A percentile compares a stretch with the other conserved stretches of the same genome.
phyloP scores from a whole-genome alignment of 2,888 invertebrate genomes.

The Kuschelorhynchus macadamiae region DNA sequence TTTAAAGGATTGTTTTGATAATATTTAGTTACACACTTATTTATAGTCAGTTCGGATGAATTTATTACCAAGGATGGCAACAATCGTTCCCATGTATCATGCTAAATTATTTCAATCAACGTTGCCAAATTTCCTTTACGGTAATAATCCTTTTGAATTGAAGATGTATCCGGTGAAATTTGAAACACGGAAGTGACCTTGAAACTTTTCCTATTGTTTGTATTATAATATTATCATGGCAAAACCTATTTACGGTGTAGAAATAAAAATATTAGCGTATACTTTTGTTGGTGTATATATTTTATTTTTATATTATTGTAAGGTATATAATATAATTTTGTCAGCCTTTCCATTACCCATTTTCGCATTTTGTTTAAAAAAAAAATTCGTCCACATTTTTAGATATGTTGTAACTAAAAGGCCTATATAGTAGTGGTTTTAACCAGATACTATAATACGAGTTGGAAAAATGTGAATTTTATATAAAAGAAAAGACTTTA shows the following conservation, averaged over 20 bases:
- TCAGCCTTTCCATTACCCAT: slow-evolving; percentile 33
- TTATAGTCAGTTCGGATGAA: not conserved
- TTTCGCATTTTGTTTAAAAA: slow-evolving; percentile 11
- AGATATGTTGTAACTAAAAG: slow-evolving; percentile 42
- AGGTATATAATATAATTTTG: slow-evolving; percentile 23
- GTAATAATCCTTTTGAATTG: not conserved
- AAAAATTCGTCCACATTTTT: slow-evolving; percentile 38
- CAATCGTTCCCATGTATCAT: slow-evolving; percentile 1
- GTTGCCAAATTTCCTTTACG: slow-evolving; percentile 4
- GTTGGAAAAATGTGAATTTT: slow-evolving; percentile 36
- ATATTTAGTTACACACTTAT: slow-evolving; percentile 22
- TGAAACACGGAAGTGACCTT: slow-evolving; percentile 43
- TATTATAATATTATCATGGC: slow-evolving; percentile 42
- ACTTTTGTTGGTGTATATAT: slow-evolving; percentile 49
- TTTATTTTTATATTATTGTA: slow-evolving; percentile 48
- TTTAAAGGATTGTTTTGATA: slow-evolving; percentile 26
- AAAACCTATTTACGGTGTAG: slow-evolving; percentile 30
- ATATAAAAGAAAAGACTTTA: slow-evolving; percentile 14
- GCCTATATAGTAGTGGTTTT: slow-evolving; percentile 40
- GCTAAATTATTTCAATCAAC: not conserved
- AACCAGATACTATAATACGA: slow-evolving; percentile 23
- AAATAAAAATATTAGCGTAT: slow-evolving; percentile 30
- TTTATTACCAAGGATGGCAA: slow-evolving; percentile 5
- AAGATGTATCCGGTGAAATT: not conserved
- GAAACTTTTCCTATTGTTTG: slow-evolving; percentile 23